A percentile compares a stretch with the other conserved stretches of the same genome.
Conservation (phyloP, 2,797 vertebrate genomes). For the Enteromius trimaculatus region DNA sequence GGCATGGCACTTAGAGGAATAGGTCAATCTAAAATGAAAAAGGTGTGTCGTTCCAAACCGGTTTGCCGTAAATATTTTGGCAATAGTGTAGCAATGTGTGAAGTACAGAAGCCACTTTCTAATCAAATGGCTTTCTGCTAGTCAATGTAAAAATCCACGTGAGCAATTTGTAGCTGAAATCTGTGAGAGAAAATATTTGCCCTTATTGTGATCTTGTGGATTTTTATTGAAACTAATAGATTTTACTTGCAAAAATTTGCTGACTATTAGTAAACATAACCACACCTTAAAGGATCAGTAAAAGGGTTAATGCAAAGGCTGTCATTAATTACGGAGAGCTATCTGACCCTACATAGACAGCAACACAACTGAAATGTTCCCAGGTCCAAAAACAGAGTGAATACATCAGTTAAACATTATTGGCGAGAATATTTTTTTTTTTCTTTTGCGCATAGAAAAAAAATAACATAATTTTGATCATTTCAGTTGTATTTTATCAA, state of each 20-base stretch:
- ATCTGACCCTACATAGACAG: too few relatives aligned
- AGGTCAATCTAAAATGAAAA: not conserved
- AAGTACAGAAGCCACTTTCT: not conserved
- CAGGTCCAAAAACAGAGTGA: too few relatives aligned
- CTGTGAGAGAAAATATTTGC: not conserved
- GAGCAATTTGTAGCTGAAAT: not conserved
- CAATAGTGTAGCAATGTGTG: not conserved
- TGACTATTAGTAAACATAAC: not conserved
- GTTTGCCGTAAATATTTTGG: not conserved
- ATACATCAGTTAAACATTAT: too few relatives aligned
- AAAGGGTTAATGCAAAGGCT: too few relatives aligned
- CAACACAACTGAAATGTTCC: too few relatives aligned
- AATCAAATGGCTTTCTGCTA: not conserved
- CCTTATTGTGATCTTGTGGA: too few relatives aligned
- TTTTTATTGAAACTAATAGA: not conserved
- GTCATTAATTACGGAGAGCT: too few relatives aligned
- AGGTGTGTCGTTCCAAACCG: not conserved
- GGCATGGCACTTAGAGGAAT: constrained; percentile 8
- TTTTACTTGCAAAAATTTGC: not conserved
- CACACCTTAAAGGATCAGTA: too few relatives aligned
- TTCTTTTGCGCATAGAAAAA: too few relatives aligned
- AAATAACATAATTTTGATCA: too few relatives aligned
- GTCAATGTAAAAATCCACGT: not conserved
- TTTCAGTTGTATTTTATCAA: too few relatives aligned
- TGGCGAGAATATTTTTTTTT: too few relatives aligned